Conservation (phyloP, 2,797 vertebrate species). For the Anas capensis region DNA sequence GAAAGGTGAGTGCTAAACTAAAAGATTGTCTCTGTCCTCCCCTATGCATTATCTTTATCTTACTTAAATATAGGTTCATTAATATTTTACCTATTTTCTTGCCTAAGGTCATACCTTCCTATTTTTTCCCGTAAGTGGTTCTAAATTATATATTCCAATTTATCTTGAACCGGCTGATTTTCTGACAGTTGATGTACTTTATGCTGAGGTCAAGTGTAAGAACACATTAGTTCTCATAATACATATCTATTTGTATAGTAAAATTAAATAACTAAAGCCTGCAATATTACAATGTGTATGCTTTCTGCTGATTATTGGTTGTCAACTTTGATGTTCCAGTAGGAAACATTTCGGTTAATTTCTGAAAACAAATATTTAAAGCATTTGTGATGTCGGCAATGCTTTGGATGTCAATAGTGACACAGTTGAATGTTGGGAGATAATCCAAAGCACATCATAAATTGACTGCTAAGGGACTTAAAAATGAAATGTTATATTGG, state of each 20-base stretch:
- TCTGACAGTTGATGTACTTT: neutral
- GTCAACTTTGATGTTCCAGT: neutral
- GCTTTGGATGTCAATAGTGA: neutral
- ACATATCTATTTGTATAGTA: neutral
- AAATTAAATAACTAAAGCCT: neutral
- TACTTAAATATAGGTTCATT: neutral
- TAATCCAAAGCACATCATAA: neutral
- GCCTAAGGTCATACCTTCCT: neutral
- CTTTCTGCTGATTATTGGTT: neutral
- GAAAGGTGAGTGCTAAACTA: neutral
- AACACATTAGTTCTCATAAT: neutral
- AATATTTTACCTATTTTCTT: slow-evolving; percentile 28
- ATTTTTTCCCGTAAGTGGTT: neutral
- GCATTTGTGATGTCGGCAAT: neutral
- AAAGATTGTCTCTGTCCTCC: neutral
- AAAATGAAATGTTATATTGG: neutral
- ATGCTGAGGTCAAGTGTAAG: neutral
- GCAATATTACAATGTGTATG: neutral
- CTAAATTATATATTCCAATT: neutral
- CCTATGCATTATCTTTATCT: neutral
- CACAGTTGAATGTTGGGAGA: neutral
- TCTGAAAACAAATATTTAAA: neutral
- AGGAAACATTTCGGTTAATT: neutral
- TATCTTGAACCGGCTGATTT: neutral
- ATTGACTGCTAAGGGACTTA: neutral